Conservation (phyloP, 2,888 invertebrate genomes). For the Idaea aversata region DNA sequence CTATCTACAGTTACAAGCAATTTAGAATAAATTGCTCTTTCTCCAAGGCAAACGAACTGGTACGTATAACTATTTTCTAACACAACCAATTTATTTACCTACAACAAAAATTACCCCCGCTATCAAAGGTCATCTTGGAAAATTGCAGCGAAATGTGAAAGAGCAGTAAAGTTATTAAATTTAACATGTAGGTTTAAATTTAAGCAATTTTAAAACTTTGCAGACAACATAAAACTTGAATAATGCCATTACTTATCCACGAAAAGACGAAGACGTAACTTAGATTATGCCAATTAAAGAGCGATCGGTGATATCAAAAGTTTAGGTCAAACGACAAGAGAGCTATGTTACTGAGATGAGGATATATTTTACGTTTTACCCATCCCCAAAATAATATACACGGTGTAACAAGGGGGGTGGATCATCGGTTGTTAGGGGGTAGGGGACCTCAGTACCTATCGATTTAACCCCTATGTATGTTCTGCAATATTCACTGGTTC, state of each 20-base stretch:
- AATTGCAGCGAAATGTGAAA: constrained; percentile 12
- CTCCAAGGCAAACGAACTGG: constrained; percentile 16
- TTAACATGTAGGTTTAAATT: neutral
- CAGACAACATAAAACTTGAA: neutral
- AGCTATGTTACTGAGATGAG: neutral
- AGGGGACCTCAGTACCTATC: no score
- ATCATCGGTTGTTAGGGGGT: no score
- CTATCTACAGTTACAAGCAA: constrained; percentile 1
- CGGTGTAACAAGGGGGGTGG: no score
- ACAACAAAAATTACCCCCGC: constrained; percentile 19
- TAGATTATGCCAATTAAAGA: neutral
- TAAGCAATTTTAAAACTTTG: constrained; percentile 2
- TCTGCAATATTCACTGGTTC: no score
- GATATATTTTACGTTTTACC: neutral
- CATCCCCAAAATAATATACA: no score
- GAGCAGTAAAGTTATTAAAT: constrained; percentile 3
- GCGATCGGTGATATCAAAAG: neutral
- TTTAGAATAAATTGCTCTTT: constrained; percentile 22
- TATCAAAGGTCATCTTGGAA: constrained; percentile 19
- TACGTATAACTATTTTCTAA: constrained; percentile 14
- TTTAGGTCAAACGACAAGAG: neutral
- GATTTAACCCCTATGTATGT: no score
- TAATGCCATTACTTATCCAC: neutral
- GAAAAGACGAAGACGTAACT: neutral
- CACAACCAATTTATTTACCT: neutral